Evolutionary conservation across 2,797 vertebrate species (phyloP), one percentile per base, ranked within the genome.

Genomic region (Chromis chromis): DNA sequence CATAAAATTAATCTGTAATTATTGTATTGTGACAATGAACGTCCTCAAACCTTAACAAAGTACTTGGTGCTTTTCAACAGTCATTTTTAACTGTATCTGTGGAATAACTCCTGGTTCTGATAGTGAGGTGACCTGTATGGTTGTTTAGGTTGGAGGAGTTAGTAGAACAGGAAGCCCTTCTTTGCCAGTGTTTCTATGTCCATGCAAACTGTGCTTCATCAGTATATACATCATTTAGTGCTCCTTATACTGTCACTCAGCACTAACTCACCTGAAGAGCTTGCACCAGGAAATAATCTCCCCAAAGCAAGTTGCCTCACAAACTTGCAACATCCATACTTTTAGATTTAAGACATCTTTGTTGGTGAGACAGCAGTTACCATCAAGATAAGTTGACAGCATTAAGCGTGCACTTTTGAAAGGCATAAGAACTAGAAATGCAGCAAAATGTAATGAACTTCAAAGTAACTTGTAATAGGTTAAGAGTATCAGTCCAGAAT

Each of bases 241-340:
- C 57, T 60, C 73, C 65, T 79, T 65, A 44, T 66, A 17, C 31
- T 85, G 80, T 66, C 68, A 80, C 39, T 83, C 78, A 79, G 14
- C 58, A 71, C 68, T 61, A 44, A 68, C 39, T 44, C 48, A 27
- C 42, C 44, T 27, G 40, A 65, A 62, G 55, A 63, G 54, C 55
- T 40, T 63, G 27, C 54, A 76, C 57, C 66, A 74, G 77, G 77
- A 83, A 70, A 83, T 76, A 71, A 78, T 82, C 65, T 66, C 44
- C 68, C 63, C 63, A 53, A 65, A 83, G 83, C 68, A 58, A 39
- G 53, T 74, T 40, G 4, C 42, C 16, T 19, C 39, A 40, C 39
- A 59, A 61, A 64, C 53, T 49, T 76, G 54, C 65, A 63, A 78
- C 68, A 66, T 54, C n/a, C 27, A 48, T 48, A 77, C 81, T 73